Evolutionary conservation across 2,888 invertebrate species (phyloP).

Genomic region (Protophormia terraenovae): DNA sequence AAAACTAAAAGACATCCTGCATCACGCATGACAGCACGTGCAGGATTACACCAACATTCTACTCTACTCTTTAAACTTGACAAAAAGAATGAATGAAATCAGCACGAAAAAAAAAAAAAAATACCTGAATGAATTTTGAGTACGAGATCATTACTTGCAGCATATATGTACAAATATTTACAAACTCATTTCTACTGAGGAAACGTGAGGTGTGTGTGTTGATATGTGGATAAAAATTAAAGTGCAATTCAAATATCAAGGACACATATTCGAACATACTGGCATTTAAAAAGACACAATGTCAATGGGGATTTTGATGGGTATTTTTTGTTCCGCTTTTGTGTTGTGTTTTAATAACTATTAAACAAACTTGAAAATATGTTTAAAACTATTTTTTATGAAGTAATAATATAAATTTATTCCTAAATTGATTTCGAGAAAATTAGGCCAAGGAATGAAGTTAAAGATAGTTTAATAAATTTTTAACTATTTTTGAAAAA

Average conservation of each 20-base stretch:
- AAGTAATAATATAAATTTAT: too few relatives aligned
- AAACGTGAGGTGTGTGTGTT: neutral
- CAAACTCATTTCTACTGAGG: neutral
- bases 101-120: neutral
- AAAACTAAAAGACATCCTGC: neutral
- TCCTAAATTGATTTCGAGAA: too few relatives aligned
- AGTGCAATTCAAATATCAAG: conserved; percentile 9
- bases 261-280: neutral
- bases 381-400: too few relatives aligned
- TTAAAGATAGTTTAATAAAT: too few relatives aligned
- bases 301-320: neutral
- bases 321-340: too few relatives aligned
- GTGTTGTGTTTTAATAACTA: too few relatives aligned
- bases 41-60: neutral
- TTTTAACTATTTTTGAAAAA: too few relatives aligned
- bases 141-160: neutral
- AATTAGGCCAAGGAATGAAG: too few relatives aligned
- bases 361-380: too few relatives aligned
- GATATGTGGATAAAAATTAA: neutral
- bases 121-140: conserved; percentile 4
- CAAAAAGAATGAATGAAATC: neutral
- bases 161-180: neutral
- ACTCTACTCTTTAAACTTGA: neutral
- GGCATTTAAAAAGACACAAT: neutral
- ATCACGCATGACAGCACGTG: conserved; percentile 1